These are phyloP conservation scores for Electrona antarctica DNA, from an alignment of 2,113 vertebrate genomes.

Conservation along the genomic window DNA sequence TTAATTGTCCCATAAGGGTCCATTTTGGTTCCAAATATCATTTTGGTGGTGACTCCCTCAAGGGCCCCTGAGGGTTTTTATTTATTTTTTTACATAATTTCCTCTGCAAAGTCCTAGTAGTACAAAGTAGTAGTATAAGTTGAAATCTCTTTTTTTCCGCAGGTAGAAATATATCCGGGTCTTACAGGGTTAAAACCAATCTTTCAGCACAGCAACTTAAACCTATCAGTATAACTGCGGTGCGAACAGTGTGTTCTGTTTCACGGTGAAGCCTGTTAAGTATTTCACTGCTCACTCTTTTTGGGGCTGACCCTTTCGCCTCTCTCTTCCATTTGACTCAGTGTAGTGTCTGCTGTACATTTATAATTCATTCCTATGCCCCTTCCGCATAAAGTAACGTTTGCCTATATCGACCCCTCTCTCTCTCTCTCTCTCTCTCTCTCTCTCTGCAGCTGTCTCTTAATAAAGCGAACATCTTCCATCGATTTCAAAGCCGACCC, in stretches of 20 bases:
- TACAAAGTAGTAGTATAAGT: too few relatives aligned
- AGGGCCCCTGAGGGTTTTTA: too few relatives aligned
- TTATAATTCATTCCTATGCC: conserved; percentile 45
- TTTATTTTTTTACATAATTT: too few relatives aligned
- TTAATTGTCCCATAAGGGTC: too few relatives aligned
- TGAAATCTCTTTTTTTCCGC: too few relatives aligned
- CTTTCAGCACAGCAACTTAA: not conserved
- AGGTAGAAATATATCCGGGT: too few relatives aligned
- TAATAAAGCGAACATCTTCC: conserved; percentile 42
- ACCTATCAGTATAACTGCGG: not conserved
- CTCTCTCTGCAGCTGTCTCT: conserved; percentile 31
- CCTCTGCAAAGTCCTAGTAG: too few relatives aligned
- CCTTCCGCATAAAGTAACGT: conserved; percentile 39
- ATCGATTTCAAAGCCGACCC: conserved; percentile 41
- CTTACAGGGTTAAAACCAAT: conserved; percentile 47
- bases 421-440: conserved; percentile 4
- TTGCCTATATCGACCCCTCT: conserved; percentile 38
- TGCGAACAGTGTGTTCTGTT: not conserved
- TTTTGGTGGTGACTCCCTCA: too few relatives aligned
- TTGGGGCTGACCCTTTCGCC: conserved; percentile 29
- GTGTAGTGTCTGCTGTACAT: conserved; percentile 10
- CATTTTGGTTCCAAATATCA: too few relatives aligned
- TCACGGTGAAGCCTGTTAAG: conserved; percentile 1
- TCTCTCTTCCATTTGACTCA: conserved; percentile 12
- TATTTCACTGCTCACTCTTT: conserved; percentile 21